Evolutionary conservation across 2,113 vertebrate genomes (phyloP).

Genomic region (Grallaria varia): DNA sequence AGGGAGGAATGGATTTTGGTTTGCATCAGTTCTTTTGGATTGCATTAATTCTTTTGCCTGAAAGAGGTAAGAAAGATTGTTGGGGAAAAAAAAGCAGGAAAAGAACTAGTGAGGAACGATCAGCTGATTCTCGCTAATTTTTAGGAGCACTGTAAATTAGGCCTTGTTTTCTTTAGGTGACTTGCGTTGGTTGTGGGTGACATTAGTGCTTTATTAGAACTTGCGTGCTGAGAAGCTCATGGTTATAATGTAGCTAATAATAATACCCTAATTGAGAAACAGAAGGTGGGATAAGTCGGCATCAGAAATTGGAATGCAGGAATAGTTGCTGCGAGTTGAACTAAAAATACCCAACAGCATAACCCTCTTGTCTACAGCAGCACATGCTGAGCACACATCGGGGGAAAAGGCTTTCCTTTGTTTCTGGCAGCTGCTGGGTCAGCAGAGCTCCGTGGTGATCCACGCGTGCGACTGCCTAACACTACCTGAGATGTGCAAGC

Average conservation of each 20-base stretch:
- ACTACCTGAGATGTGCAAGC: not conserved
- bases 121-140: not conserved
- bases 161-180: conserved; percentile 28
- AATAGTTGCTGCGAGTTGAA: not conserved
- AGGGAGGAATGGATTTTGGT: not conserved
- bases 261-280: conserved; percentile 30
- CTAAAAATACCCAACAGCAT: conserved; percentile 50
- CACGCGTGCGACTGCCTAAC: accelerated
- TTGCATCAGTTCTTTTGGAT: not conserved
- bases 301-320: conserved; percentile 20
- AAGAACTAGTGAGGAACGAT: not conserved
- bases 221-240: not conserved
- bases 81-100: accelerated
- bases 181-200: not conserved
- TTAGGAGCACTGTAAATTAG: conserved; percentile 1
- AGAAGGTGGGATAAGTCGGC: conserved; percentile 50
- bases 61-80: not conserved
- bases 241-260: conserved; percentile 18
- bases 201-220: conserved; percentile 39
- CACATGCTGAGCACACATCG: not conserved
- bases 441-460: not conserved
- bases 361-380: conserved; percentile 12
- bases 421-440: not conserved
- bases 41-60: not conserved
- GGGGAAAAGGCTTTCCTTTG: not conserved